Base-by-base conservation (phyloP, 2,797 vertebrate genomes). In the Rousettus madagascariensis region DNA sequence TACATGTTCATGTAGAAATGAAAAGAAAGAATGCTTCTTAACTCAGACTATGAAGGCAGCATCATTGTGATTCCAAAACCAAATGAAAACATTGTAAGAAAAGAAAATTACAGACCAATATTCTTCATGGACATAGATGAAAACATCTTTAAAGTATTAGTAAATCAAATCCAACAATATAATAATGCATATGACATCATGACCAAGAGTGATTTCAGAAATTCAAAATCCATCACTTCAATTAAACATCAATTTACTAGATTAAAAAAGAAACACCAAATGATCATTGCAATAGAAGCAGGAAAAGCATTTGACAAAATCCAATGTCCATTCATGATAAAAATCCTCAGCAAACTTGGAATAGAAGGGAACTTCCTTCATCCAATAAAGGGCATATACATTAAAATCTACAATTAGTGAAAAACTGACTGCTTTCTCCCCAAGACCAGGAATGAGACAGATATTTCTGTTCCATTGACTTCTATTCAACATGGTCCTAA, bases 191-290 rank as follows among this genome's bases (percentile, higher is more conserved):
- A 26, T 8, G 13, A 84, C 12, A 66, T 65, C 33, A 20, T 63
- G 59, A 72, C 38, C 86, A 80, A 80, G 13, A 53, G 24, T 22
- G 2, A 68, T 80, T 95, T 77, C 36, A 91, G 22, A 91, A 94
- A 88, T 82, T 90, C 11, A 91, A 75, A 79, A 83, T 77, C 26
- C 68, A 85, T 49, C 63, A 66, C 46, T 79, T 66, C 4, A 75
- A 77, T 85, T 80, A 66, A 79, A 59, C 24, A 69, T 59, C 22
- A 83, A 43, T 33, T 51, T 63, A 96, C 86, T n/a, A 84, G 28
- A 92, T n/a, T 69, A 26, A 88, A 74, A 82, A 74, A 71, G 28
- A 68, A 93, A 88, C n/a, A 57, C n/a, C 49, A 77, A 77, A 85
- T 59, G 13, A 91, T 84, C n/a, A 69, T 30, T 15, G 88, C 13